A percentile compares a stretch with the other conserved stretches of the same genome.
Conservation (phyloP, 92 coral and sea anemone genomes). For the Meandrina meandrites region DNA sequence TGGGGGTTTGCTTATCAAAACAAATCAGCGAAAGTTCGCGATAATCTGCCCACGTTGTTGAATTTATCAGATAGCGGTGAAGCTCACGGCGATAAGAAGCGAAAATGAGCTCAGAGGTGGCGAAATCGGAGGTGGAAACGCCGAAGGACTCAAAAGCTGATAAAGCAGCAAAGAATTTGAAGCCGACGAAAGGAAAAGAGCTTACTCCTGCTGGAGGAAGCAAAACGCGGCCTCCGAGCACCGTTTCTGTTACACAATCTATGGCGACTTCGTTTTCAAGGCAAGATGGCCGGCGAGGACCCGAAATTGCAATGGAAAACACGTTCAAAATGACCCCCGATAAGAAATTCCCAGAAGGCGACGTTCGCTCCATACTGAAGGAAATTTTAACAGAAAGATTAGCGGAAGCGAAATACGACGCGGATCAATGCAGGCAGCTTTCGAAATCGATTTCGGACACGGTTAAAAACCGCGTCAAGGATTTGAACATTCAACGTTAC, state of each 20-base stretch:
- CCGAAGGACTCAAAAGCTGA: slow-evolving; percentile 54
- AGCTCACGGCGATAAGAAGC: background rate
- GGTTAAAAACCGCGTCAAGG: slow-evolving; percentile 78
- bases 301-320: slow-evolving; percentile 68
- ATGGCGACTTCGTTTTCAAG: slow-evolving; percentile 57
- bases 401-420: slow-evolving; percentile 79
- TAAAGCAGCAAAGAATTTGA: slow-evolving; percentile 71
- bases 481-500: slow-evolving; percentile 82
- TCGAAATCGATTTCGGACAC: slow-evolving; percentile 86
- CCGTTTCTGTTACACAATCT: slow-evolving; percentile 47
- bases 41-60: background rate
- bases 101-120: slow-evolving; percentile 51
- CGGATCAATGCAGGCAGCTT: slow-evolving; percentile 84
- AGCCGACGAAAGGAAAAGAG: slow-evolving; percentile 57
- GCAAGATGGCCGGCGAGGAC: slow-evolving; percentile 60
- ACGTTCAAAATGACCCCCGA: slow-evolving; percentile 83
- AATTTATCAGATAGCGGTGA: background rate
- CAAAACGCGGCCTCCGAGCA: slow-evolving; percentile 46
- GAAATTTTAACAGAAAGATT: slow-evolving; percentile 77
- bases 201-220: slow-evolving; percentile 18
- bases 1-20: background rate
- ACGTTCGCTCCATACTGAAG: slow-evolving; percentile 68
- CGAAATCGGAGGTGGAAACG: slow-evolving; percentile 26
- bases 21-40: background rate
- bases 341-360: slow-evolving; percentile 76